phyloP scores from a whole-genome alignment of 2,888 invertebrate genomes.

The Laspeyria flexula region DNA sequence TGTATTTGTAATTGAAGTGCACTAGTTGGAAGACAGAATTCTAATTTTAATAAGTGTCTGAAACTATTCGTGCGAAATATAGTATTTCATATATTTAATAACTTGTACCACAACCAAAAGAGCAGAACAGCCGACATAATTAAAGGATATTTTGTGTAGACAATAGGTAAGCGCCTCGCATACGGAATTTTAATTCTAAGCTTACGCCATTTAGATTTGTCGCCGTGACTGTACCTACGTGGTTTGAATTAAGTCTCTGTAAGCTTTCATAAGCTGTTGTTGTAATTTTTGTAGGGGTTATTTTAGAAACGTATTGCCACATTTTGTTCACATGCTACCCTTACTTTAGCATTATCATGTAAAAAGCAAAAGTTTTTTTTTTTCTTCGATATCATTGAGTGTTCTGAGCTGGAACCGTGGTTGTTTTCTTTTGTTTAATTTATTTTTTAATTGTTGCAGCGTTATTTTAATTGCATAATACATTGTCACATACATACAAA shows the following conservation, averaged over 20 bases:
- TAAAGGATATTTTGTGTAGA: constrained; percentile 79
- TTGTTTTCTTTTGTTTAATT: background rate
- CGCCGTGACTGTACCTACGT: constrained; percentile 59
- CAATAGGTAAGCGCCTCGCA: constrained; percentile 76
- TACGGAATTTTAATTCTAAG: constrained; percentile 78
- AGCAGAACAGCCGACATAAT: constrained; percentile 68
- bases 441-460: too few relatives aligned
- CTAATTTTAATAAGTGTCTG: too few relatives aligned
- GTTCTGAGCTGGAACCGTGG: constrained; percentile 4
- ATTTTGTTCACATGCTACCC: constrained; percentile 7
- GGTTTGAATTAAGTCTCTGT: constrained; percentile 50
- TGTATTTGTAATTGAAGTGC: too few relatives aligned
- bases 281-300: constrained; percentile 20
- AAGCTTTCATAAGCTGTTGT: constrained; percentile 31
- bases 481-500: too few relatives aligned
- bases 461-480: too few relatives aligned
- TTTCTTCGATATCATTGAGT: constrained; percentile 1
- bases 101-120: constrained; percentile 42
- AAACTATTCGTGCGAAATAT: too few relatives aligned
- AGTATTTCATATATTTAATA: constrained; percentile 1
- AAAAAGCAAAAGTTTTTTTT: background rate
- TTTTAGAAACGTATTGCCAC: constrained; percentile 12
- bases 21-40: too few relatives aligned
- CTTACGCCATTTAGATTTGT: constrained; percentile 74
- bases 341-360: constrained; percentile 5